These are phyloP conservation scores for Lutjanus campechanus DNA, from an alignment of 2,797 vertebrate species.

Conservation along the genomic window DNA sequence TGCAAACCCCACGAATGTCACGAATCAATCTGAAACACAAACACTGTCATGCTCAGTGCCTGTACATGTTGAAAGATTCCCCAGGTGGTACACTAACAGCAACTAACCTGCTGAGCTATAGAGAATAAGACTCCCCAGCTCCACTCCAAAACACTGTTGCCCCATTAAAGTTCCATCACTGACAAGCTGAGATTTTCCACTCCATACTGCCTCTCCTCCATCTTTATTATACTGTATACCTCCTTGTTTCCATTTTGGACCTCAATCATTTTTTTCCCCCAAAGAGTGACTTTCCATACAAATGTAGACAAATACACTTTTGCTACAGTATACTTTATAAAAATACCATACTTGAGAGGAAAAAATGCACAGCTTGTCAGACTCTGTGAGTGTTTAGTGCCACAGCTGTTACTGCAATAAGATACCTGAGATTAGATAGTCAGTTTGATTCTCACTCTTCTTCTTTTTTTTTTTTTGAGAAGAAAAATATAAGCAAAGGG, in stretches of 20 bases:
- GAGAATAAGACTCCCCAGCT: slow-evolving; percentile 46
- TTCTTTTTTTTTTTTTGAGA: neutral
- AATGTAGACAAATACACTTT: slow-evolving; percentile 4
- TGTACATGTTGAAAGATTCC: slow-evolving; percentile 54
- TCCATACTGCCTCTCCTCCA: slow-evolving; percentile 1
- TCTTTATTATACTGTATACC: slow-evolving; percentile 15
- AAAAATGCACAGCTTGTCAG: slow-evolving; percentile 11
- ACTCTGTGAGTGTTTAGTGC: neutral
- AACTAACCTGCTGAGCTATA: slow-evolving; percentile 66
- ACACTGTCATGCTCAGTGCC: slow-evolving; percentile 21
- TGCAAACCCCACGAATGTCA: slow-evolving; percentile 11
- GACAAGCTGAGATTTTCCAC: slow-evolving; percentile 48
- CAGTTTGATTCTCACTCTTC: neutral
- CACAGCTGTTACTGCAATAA: neutral
- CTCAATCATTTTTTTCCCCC: slow-evolving; percentile 5
- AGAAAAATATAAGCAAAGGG: neutral
- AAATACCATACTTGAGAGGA: neutral
- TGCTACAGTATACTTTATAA: neutral
- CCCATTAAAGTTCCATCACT: slow-evolving; percentile 58
- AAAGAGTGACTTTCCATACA: slow-evolving; percentile 7
- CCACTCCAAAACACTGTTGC: slow-evolving; percentile 42
- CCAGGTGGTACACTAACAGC: slow-evolving; percentile 47
- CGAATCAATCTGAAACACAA: slow-evolving; percentile 40
- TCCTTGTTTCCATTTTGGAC: slow-evolving; percentile 21
- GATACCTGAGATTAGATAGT: neutral